A percentile compares a stretch with the other conserved stretches of the same genome.
phyloP scores from a whole-genome alignment of 2,113 vertebrate species.

The Lates calcarifer region DNA sequence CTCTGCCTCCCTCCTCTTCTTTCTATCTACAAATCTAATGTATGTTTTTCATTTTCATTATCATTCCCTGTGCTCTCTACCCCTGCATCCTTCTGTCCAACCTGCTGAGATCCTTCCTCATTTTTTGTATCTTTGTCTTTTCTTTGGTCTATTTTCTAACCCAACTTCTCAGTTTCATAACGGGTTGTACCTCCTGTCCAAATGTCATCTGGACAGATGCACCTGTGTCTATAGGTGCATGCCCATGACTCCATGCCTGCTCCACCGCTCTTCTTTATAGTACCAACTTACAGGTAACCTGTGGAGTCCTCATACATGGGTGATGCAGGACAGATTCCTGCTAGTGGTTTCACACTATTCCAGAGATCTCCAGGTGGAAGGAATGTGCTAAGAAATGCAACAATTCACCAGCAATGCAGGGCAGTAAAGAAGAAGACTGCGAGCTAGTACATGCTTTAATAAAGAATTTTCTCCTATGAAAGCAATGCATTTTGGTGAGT shows the following conservation, averaged over 20 bases:
- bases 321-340: background rate
- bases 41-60: constrained; percentile 24
- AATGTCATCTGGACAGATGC: background rate
- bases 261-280: background rate
- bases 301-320: background rate
- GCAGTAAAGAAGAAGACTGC: background rate
- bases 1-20: background rate
- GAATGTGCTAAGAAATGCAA: background rate
- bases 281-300: background rate
- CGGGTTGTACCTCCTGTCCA: background rate
- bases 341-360: background rate
- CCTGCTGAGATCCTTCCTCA: background rate
- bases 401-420: background rate
- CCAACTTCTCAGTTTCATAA: background rate
- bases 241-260: background rate
- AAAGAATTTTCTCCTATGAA: too few species aligned
- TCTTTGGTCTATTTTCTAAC: background rate
- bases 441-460: background rate
- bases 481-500: background rate
- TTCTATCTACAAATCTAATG: background rate
- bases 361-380: background rate
- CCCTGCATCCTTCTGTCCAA: background rate
- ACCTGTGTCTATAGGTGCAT: background rate
- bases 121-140: background rate
- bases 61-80: background rate